Conservation (phyloP, 2,888 invertebrate genomes). For the Cryptocephalus moraei region DNA sequence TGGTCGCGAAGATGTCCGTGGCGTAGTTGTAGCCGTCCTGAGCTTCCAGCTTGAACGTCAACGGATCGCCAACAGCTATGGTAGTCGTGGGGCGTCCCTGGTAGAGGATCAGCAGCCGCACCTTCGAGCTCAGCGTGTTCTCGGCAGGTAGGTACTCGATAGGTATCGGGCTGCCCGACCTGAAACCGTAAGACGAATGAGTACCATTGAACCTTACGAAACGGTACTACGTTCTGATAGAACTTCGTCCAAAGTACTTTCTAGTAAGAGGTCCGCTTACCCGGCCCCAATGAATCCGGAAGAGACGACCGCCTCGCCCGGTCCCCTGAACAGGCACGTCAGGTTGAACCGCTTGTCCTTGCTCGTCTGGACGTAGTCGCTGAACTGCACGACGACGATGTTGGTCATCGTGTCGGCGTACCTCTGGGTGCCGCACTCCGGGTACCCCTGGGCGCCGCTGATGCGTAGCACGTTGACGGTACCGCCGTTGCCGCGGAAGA, state of each 20-base stretch:
- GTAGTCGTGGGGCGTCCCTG: slow-evolving; percentile 87
- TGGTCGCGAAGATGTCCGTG: slow-evolving; percentile 85
- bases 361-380: slow-evolving; percentile 85
- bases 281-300: slow-evolving; percentile 88
- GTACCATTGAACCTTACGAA: too few species aligned
- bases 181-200: slow-evolving; percentile 32
- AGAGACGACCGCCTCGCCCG: slow-evolving; percentile 87
- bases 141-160: slow-evolving; percentile 88
- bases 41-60: slow-evolving; percentile 81
- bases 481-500: slow-evolving; percentile 84
- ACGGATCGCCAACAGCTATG: slow-evolving; percentile 84
- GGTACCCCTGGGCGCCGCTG: slow-evolving; percentile 85
- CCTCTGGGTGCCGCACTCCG: slow-evolving; percentile 79
- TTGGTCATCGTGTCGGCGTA: slow-evolving; percentile 90
- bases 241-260: too few species aligned
- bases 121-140: slow-evolving; percentile 81
- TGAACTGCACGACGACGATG: slow-evolving; percentile 88
- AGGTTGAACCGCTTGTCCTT: slow-evolving; percentile 84
- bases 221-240: too few species aligned
- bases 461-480: slow-evolving; percentile 73
- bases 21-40: slow-evolving; percentile 83
- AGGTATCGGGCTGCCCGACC: slow-evolving; percentile 84
- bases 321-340: slow-evolving; percentile 85
- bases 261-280: slow-evolving; percentile 29
- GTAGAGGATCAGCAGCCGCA: slow-evolving; percentile 74